phyloP scores from a whole-genome alignment of 92 coral and sea anemone species.

The Hydrozoanthus gracilis region DNA sequence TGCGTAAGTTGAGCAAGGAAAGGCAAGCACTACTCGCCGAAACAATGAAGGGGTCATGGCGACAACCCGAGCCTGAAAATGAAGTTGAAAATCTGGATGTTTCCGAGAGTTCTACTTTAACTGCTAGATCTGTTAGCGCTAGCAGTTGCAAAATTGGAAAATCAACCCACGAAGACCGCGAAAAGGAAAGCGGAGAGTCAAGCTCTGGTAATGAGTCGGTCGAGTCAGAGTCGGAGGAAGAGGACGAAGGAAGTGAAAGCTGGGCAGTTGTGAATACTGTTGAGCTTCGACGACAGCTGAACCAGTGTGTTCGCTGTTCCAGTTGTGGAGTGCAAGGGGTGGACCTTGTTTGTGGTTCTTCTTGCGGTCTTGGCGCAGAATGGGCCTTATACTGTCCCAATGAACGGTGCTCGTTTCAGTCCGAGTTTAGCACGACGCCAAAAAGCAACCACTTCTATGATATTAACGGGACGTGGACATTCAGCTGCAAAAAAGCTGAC shows the following conservation, averaged over 20 bases:
- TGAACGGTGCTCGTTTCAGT: background rate
- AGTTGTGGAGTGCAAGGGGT: no score
- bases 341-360: no score
- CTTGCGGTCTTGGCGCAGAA: no score
- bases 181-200: constrained; percentile 2
- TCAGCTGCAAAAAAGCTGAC: background rate
- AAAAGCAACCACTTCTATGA: no score
- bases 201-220: background rate
- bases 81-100: no score
- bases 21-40: no score
- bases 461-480: no score
- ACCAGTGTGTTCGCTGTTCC: background rate
- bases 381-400: background rate
- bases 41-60: no score
- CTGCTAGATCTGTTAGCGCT: no score
- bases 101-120: constrained; percentile 4
- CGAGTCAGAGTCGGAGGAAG: background rate
- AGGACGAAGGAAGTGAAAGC: background rate
- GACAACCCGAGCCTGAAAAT: no score
- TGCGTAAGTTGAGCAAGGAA: no score
- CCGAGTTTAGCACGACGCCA: no score
- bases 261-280: background rate
- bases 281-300: background rate
- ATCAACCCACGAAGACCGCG: background rate
- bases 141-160: background rate